A percentile compares a stretch with the other conserved stretches of the same genome.
Evolutionary conservation across 35 echinoderm and acorn worm species (phyloP).

Genomic region (Strongylocentrotus purpuratus): DNA sequence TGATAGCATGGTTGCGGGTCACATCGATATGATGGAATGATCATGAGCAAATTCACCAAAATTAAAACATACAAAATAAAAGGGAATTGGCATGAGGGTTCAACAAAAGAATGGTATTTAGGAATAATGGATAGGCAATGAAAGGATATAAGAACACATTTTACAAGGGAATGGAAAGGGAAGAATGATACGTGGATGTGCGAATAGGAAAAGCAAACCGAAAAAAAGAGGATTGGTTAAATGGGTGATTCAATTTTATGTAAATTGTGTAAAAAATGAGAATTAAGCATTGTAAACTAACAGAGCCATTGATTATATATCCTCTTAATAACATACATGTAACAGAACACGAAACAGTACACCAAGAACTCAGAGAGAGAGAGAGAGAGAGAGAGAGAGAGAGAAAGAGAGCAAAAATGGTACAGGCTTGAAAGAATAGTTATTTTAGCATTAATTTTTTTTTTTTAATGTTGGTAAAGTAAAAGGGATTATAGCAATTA

Average conservation of each 20-base stretch:
- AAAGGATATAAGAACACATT: background rate
- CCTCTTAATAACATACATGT: background rate
- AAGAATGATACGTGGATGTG: background rate
- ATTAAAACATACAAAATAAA: background rate
- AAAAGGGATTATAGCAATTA: too few species aligned
- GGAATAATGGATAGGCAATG: background rate
- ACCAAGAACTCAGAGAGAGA: too few species aligned
- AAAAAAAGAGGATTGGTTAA: constrained; percentile 6
- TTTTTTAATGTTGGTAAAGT: too few species aligned
- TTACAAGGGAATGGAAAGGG: background rate
- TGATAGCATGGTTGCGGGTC: background rate
- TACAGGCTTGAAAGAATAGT: too few species aligned
- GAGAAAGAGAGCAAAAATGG: too few species aligned
- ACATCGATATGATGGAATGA: background rate
- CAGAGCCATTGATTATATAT: background rate
- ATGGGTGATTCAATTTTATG: background rate
- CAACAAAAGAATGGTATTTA: too few species aligned
- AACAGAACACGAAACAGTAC: background rate
- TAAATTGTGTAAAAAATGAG: background rate
- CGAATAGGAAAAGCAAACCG: background rate
- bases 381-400: too few species aligned
- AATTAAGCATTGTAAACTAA: constrained; percentile 22
- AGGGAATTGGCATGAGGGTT: background rate
- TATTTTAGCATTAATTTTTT: too few species aligned
- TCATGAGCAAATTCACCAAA: background rate